Evolutionary conservation across 2,888 invertebrate genomes (phyloP), one percentile per base, ranked within the genome.

Genomic region (Lutraria lutraria): DNA sequence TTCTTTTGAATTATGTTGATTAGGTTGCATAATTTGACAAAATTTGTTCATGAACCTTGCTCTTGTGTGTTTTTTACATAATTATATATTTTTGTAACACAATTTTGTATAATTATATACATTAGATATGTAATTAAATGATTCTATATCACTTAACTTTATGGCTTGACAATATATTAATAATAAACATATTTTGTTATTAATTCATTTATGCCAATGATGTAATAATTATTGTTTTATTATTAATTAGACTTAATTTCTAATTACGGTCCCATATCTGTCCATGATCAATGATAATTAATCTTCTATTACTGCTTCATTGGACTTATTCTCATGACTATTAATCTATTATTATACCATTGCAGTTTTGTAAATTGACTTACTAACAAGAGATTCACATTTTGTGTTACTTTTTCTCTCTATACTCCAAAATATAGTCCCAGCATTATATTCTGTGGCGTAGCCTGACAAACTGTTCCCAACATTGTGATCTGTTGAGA

Each of bases 111-210:
- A n/a, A 68, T 68, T 25, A 68, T n/a, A 25, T 68, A 25, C 63
- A 68, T 68, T 25, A 68, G 8, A 25, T 25, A 68, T n/a, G 21
- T 68, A 68, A 25, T 68, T 25, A n/a, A 68, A 68, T 25, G 25
- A n/a, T 68, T 68, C 12, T 8, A 25, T 68, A 25, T 68, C 13
- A 43, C 63, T 12, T 68, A 68, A 68, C 25, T 68, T 25, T 12
- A 68, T 25, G 63, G n/a, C 63, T 68, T 68, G 6, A 8, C 25
- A 25, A 25, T 68, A 13, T 25, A 68, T 68, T n/a, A 25, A 68
- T 68, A 25, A 68, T 68, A 56, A 56, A 56, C 63, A 68, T 25
- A 25, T 68, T 68, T 68, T 6, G 63, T 68, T 68, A 68, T 68
- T 68, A 68, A 68, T 68, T 68, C 63, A 25, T 25, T 25, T 68